A percentile compares a stretch with the other conserved stretches of the same genome.
These are phyloP conservation scores for Melieria crassipennis DNA, from an alignment of 2,888 invertebrate genomes.

Conservation along the genomic window DNA sequence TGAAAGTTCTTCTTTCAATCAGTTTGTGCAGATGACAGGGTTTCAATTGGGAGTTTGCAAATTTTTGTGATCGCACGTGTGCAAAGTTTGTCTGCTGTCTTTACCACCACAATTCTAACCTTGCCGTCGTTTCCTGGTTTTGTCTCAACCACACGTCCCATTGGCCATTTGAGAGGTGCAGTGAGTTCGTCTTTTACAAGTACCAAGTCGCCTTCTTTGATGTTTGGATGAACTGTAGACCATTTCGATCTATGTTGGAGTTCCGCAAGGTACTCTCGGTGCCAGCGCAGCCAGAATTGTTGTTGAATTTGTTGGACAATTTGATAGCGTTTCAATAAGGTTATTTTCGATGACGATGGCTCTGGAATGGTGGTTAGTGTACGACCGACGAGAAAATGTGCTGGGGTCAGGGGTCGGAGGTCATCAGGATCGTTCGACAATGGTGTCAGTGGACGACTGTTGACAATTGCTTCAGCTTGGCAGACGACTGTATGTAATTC, in stretches of 20 bases:
- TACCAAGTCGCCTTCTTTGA: too few relatives aligned
- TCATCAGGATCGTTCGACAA: constrained; percentile 44
- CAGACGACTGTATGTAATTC: constrained; percentile 36
- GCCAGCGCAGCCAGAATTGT: constrained; percentile 36
- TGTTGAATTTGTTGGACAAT: constrained; percentile 30
- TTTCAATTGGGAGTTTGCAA: background rate
- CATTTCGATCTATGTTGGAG: constrained; percentile 27
- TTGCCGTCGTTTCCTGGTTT: background rate
- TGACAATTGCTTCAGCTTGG: constrained; percentile 48
- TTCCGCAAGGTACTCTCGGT: constrained; percentile 30
- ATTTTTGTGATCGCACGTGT: constrained; percentile 1
- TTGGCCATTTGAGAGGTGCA: constrained; percentile 13
- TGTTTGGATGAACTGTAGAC: background rate
- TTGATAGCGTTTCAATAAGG: constrained; percentile 24
- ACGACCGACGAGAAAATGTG: constrained; percentile 39
- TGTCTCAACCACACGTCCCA: background rate
- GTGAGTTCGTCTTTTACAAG: background rate
- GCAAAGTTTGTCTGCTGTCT: constrained; percentile 1
- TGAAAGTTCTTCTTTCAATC: too few relatives aligned
- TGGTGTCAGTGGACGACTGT: constrained; percentile 50
- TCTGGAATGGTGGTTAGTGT: constrained; percentile 28
- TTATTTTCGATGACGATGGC: constrained; percentile 12
- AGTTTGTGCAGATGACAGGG: too few relatives aligned
- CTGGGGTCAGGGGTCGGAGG: constrained; percentile 38
- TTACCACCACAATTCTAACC: background rate